These are phyloP conservation scores for Nudaria mundana DNA, from an alignment of 2,888 invertebrate genomes.

Conservation along the genomic window DNA sequence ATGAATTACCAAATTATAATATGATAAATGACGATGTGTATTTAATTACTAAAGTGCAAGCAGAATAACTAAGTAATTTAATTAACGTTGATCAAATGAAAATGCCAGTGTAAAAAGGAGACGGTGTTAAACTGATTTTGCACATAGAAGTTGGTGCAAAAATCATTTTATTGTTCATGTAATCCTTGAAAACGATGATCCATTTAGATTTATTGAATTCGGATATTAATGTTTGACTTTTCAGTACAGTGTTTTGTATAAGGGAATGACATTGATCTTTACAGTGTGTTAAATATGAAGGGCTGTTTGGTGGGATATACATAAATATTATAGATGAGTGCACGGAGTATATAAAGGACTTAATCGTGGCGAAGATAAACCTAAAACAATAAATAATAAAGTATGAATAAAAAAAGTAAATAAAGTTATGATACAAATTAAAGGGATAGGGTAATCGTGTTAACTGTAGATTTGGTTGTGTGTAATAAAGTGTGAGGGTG, in stretches of 20 bases:
- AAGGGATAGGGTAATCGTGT: conserved; percentile 27
- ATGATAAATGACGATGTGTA: conserved; percentile 23
- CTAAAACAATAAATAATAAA: conserved; percentile 71
- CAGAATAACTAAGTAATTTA: too few relatives aligned
- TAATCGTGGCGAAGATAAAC: conserved; percentile 72
- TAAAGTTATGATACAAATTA: conserved; percentile 23
- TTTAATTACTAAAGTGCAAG: not conserved
- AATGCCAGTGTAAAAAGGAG: conserved; percentile 70
- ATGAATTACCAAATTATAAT: conserved; percentile 30
- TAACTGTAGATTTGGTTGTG: conserved; percentile 17
- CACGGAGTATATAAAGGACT: conserved; percentile 52
- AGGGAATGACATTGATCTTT: conserved; percentile 47
- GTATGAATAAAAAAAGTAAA: conserved; percentile 20
- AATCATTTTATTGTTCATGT: conserved; percentile 73
- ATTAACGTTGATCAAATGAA: conserved; percentile 45
- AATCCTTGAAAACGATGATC: conserved; percentile 63
- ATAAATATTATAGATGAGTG: conserved; percentile 55
- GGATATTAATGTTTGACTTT: conserved; percentile 43
- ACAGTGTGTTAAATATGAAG: conserved; percentile 50
- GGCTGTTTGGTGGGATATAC: conserved; percentile 50
- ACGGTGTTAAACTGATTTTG: conserved; percentile 60
- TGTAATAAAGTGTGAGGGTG: conserved; percentile 11
- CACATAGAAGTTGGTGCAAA: conserved; percentile 74
- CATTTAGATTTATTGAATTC: conserved; percentile 53
- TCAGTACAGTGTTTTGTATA: conserved; percentile 43